Percentiles rank a stretch among this genome's conserved stretches.
phyloP scores from a whole-genome alignment of 2,888 invertebrate species.

The Drosophila maculinotata region DNA sequence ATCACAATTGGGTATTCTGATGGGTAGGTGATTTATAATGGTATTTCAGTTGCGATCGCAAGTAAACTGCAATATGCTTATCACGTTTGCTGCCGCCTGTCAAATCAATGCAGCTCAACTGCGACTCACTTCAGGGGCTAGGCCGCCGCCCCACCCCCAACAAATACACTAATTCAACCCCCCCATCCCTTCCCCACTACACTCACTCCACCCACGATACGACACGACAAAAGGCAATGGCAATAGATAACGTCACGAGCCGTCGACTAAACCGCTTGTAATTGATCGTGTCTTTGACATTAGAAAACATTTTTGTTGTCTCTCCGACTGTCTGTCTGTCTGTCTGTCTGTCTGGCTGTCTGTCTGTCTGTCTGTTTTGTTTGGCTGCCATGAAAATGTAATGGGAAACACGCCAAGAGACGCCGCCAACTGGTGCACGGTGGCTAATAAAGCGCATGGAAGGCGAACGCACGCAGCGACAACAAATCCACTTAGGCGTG shows the following conservation, averaged over 20 bases:
- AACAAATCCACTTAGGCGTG: constrained; percentile 82
- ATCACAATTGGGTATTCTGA: constrained; percentile 25
- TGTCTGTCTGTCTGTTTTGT: constrained; percentile 5
- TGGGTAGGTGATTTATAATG: constrained; percentile 29
- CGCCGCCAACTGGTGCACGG: constrained; percentile 73
- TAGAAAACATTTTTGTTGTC: constrained; percentile 63
- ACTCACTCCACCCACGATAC: neutral
- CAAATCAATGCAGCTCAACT: constrained; percentile 30
- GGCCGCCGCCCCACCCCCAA: constrained; percentile 15
- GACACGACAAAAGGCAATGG: too few relatives aligned
- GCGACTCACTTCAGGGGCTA: constrained; percentile 28
- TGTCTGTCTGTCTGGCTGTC: neutral
- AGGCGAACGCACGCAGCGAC: constrained; percentile 57
- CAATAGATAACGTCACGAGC: constrained; percentile 54
- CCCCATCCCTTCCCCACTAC: neutral
- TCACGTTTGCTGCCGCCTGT: constrained; percentile 35
- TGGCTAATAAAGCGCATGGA: constrained; percentile 75
- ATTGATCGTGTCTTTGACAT: constrained; percentile 77
- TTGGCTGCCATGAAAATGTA: constrained; percentile 51
- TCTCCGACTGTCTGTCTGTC: constrained; percentile 6
- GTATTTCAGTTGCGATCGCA: too few relatives aligned
- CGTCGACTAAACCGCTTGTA: constrained; percentile 69
- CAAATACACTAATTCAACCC: constrained; percentile 1
- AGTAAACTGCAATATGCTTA: constrained; percentile 38
- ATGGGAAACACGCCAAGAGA: constrained; percentile 58